phyloP scores from a whole-genome alignment of 2,113 vertebrate species.

The Proterorhinus semilunaris region DNA sequence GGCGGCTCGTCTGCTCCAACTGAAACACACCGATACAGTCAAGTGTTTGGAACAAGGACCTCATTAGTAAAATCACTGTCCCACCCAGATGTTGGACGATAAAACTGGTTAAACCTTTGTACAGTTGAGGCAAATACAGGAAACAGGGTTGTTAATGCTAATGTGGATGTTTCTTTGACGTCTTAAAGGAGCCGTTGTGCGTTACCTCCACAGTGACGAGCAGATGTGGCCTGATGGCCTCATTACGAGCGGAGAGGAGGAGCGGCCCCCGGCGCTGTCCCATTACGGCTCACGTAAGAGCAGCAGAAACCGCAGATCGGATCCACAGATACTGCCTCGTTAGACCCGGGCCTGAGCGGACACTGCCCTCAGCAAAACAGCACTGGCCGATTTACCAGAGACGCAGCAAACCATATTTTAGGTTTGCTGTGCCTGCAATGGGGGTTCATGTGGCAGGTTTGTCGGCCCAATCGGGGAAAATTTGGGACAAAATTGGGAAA shows the following conservation, averaged over 20 bases:
- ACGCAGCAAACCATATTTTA: too few relatives aligned
- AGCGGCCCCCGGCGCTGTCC: constrained; percentile 30
- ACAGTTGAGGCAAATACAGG: too few relatives aligned
- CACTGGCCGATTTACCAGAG: too few relatives aligned
- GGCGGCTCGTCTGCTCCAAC: constrained; percentile 87
- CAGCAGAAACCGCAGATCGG: background rate
- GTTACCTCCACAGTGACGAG: constrained; percentile 14
- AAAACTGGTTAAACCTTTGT: too few relatives aligned
- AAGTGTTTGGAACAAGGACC: too few relatives aligned
- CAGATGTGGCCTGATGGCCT: constrained; percentile 44
- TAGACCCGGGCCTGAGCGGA: background rate
- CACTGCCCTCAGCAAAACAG: background rate
- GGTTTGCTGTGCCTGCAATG: background rate
- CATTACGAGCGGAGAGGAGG: constrained; percentile 35
- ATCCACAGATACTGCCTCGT: constrained; percentile 14
- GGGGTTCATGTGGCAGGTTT: too few relatives aligned
- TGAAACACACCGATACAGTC: constrained; percentile 44
- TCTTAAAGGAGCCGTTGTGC: background rate
- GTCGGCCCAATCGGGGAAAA: too few relatives aligned
- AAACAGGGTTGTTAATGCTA: too few relatives aligned
- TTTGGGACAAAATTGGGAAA: too few relatives aligned
- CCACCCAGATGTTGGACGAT: too few relatives aligned
- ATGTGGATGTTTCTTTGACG: background rate
- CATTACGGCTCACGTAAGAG: constrained; percentile 28
- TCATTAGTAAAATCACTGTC: too few relatives aligned